Conservation (phyloP, 2,888 invertebrate genomes). For the Eueremaeus valkanovi region DNA sequence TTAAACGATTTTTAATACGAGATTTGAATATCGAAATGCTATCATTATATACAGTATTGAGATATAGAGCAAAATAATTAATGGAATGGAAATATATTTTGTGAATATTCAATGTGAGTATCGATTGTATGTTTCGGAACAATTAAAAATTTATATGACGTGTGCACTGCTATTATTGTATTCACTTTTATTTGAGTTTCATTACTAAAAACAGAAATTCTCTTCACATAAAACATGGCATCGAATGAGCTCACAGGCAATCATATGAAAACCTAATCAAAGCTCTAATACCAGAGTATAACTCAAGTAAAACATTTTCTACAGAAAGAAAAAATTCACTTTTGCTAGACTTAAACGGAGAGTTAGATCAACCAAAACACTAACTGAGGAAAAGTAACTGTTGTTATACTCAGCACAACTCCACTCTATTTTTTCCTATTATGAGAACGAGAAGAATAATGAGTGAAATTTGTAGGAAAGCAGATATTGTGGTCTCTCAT, state of each 20-base stretch:
- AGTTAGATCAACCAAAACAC: constrained; percentile 22
- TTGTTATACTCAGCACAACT: background rate
- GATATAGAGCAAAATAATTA: background rate
- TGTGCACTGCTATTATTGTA: too few species aligned
- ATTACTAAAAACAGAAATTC: background rate
- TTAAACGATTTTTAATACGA: constrained; percentile 15
- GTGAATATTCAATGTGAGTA: background rate
- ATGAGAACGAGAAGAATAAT: constrained; percentile 1
- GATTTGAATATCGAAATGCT: background rate
- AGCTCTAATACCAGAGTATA: background rate
- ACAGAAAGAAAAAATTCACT: background rate
- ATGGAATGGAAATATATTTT: background rate
- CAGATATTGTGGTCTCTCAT: constrained; percentile 7
- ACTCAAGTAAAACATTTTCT: constrained; percentile 3
- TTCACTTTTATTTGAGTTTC: background rate
- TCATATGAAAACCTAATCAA: background rate
- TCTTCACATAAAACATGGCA: background rate
- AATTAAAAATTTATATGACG: background rate
- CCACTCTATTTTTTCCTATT: background rate
- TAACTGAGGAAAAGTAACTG: constrained; percentile 6
- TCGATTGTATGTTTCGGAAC: background rate
- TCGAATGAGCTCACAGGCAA: background rate
- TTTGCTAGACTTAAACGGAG: constrained; percentile 13
- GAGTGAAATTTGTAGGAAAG: background rate
- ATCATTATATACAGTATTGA: background rate